These are phyloP conservation scores for Meteorus cinctellus DNA, from an alignment of 2,888 invertebrate genomes.

Conservation along the genomic window DNA sequence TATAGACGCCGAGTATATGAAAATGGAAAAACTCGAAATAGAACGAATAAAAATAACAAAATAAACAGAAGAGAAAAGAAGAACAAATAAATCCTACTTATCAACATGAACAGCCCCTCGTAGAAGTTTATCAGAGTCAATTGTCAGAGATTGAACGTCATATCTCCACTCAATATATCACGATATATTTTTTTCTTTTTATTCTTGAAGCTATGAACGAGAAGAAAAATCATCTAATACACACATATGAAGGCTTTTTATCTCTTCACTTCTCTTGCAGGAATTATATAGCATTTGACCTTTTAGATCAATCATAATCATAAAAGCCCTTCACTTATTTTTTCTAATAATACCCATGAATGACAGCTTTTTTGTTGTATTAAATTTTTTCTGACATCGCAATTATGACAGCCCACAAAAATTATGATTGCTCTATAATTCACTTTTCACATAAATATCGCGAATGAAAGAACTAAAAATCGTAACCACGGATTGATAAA, in stretches of 20 bases:
- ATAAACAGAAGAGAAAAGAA: slow-evolving; percentile 14
- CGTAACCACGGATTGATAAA: background rate
- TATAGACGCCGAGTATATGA: slow-evolving; percentile 44
- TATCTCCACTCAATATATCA: background rate
- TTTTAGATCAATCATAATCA: background rate
- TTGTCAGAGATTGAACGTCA: slow-evolving; percentile 12
- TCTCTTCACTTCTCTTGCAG: background rate
- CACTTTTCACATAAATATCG: background rate
- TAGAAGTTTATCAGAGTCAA: slow-evolving; percentile 8
- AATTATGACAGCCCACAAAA: background rate
- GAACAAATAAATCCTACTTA: slow-evolving; percentile 31
- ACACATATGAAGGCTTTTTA: background rate
- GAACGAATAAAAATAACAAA: too few relatives aligned
- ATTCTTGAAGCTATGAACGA: background rate
- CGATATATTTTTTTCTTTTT: background rate
- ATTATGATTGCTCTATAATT: slow-evolving; percentile 4
- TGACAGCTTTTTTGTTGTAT: background rate
- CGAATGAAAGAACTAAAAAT: background rate
- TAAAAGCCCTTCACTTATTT: background rate
- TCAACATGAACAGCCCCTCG: slow-evolving; percentile 17
- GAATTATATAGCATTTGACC: background rate
- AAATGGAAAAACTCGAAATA: slow-evolving; percentile 28
- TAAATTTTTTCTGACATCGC: background rate
- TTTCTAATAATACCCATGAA: background rate
- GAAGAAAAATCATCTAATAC: background rate